Base-by-base conservation (phyloP, 23 tunicate species). In the Trididemnum nubilum region DNA sequence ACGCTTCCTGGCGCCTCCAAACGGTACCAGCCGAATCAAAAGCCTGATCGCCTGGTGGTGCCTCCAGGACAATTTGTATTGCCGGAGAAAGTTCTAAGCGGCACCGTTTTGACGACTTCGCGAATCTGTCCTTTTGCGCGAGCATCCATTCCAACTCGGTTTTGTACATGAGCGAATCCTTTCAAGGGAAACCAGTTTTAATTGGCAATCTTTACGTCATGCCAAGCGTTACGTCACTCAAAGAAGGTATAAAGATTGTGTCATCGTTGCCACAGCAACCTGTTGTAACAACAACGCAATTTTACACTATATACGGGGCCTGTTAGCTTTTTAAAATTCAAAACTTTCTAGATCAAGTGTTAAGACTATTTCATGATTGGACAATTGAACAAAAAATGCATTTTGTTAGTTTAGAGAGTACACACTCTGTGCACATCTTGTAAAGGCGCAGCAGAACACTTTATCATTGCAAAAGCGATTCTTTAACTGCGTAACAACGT, bases 251-350 rank as follows among this genome's bases (percentile, higher is more conserved):
- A 59, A 58, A 5, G 18, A 5, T 19, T 1, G 60, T 23, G n/a
- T 7, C 74, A 1, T 25, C 23, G 25, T 5, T 34, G 29, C 24
- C 59, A 3, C 4, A 18, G 19, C 2, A 24, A 29, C 36, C 73
- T 30, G 36, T 18, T 21, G 66, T 26, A 24, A 18, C 38, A 30
- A 51, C 59, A 4, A 15, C 82, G 27, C 59, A 63, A 5, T 57
- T 86, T 3, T 86, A 87, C 52, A 67, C 92, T 33, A 86, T 84
- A 54, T 84, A 83, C 74, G 58, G 25, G n/a, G n/a, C n/a, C n/a
- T n/a, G n/a, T n/a, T n/a, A n/a, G n/a, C n/a, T n/a, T n/a, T n/a
- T n/a, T n/a, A n/a, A n/a, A n/a, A n/a, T n/a, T n/a, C n/a, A n/a
- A n/a, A n/a, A n/a, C n/a, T n/a, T n/a, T n/a, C n/a, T n/a, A n/a